Evolutionary conservation across 2,797 vertebrate genomes (phyloP).

Genomic region (Chromobotia macracanthus): DNA sequence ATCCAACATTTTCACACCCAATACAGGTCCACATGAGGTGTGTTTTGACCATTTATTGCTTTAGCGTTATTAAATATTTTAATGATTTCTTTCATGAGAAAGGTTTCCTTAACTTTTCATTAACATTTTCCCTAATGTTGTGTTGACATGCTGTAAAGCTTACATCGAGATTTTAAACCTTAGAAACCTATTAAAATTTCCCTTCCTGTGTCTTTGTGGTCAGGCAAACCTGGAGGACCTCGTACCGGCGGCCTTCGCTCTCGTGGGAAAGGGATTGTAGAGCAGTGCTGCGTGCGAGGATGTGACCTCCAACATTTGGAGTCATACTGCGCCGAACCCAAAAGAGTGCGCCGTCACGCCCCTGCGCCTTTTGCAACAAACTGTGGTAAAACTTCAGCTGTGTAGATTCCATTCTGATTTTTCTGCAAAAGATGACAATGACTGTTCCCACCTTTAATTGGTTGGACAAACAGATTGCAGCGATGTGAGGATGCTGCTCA

Average conservation of each 20-base stretch:
- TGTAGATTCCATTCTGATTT: background rate
- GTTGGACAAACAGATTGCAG: background rate
- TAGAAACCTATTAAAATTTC: no score
- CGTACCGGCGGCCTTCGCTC: slow-evolving; percentile 33
- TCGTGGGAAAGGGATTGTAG: slow-evolving; percentile 62
- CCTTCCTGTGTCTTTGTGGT: slow-evolving; percentile 28
- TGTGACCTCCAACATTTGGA: slow-evolving; percentile 67
- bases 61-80: background rate
- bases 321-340: slow-evolving; percentile 63
- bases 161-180: no score
- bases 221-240: slow-evolving; percentile 47
- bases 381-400: slow-evolving; percentile 22
- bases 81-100: background rate
- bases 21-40: background rate
- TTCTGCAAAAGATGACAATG: background rate
- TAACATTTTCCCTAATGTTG: no score
- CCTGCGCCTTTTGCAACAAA: background rate
- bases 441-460: background rate
- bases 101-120: background rate
- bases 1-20: background rate
- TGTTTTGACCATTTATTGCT: background rate
- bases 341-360: slow-evolving; percentile 37
- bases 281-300: slow-evolving; percentile 63
- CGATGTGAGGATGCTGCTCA: no score
- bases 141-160: no score